Evolutionary conservation across 2,888 invertebrate genomes (phyloP).

Genomic region (Sialis fuliginosa): DNA sequence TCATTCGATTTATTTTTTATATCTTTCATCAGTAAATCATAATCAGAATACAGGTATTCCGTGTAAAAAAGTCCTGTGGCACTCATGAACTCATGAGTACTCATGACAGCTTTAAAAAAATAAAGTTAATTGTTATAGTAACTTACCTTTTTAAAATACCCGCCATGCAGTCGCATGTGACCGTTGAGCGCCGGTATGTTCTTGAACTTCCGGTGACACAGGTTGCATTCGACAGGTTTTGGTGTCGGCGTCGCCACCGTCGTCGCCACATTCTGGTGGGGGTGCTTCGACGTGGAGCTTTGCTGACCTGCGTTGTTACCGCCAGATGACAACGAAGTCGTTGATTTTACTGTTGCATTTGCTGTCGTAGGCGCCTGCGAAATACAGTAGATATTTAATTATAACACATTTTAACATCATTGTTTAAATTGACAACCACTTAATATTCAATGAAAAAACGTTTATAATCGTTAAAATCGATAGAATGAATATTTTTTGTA

Average conservation of each 20-base stretch:
- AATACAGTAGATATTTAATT: background rate
- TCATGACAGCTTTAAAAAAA: background rate
- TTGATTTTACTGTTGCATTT: constrained; percentile 1
- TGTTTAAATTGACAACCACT: too few relatives aligned
- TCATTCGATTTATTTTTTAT: too few relatives aligned
- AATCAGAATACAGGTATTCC: too few relatives aligned
- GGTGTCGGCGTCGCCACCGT: constrained; percentile 29
- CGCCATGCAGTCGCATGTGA: constrained; percentile 94
- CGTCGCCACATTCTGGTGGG: background rate
- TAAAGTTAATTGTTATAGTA: background rate
- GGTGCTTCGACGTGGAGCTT: too few relatives aligned
- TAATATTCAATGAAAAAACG: too few relatives aligned
- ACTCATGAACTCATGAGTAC: too few relatives aligned
- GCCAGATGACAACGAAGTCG: background rate
- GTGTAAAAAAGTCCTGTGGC: background rate
- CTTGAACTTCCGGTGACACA: constrained; percentile 91
- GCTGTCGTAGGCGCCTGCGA: background rate
- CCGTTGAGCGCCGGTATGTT: constrained; percentile 96
- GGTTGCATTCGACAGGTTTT: constrained; percentile 85
- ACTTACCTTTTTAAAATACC: constrained; percentile 82
- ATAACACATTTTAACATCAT: too few relatives aligned
- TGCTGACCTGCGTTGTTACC: background rate
- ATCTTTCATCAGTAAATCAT: too few relatives aligned
- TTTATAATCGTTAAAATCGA: too few relatives aligned
- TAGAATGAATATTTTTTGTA: too few relatives aligned